Conservation (phyloP, 2,797 vertebrate genomes). For the Acanthopagrus latus region DNA sequence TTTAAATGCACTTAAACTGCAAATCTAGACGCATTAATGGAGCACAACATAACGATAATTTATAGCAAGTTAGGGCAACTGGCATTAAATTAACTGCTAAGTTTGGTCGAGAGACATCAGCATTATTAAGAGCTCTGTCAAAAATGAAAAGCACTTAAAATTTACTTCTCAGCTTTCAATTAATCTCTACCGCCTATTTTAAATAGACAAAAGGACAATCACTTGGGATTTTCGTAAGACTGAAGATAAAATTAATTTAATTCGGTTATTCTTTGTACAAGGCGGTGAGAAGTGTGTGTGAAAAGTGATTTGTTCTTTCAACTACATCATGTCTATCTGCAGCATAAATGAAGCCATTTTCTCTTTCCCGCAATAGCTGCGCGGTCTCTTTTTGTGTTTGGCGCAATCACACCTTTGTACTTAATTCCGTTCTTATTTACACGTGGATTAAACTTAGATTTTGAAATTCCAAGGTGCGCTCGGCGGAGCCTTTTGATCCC, state of each 20-base stretch:
- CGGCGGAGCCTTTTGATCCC: constrained; percentile 27
- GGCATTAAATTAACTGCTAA: not conserved
- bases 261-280: not conserved
- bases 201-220: not conserved
- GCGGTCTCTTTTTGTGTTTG: constrained; percentile 13
- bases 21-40: constrained; percentile 5
- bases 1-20: too few relatives aligned
- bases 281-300: not conserved
- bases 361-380: not conserved
- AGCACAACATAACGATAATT: constrained; percentile 15
- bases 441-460: constrained; percentile 14
- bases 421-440: constrained; percentile 11
- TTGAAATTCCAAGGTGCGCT: constrained; percentile 5
- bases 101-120: not conserved
- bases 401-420: constrained; percentile 1
- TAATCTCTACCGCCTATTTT: not conserved
- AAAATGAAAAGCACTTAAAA: not conserved
- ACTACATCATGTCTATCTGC: not conserved
- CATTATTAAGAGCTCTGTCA: not conserved
- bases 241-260: not conserved
- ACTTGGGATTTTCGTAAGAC: not conserved
- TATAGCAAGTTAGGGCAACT: not conserved
- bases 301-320: constrained; percentile 1
- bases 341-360: constrained; percentile 12
- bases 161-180: not conserved